Evolutionary conservation across 2,113 vertebrate genomes (phyloP), one percentile per base, ranked within the genome.

Genomic region (Cyanoramphus novaezelandiae): DNA sequence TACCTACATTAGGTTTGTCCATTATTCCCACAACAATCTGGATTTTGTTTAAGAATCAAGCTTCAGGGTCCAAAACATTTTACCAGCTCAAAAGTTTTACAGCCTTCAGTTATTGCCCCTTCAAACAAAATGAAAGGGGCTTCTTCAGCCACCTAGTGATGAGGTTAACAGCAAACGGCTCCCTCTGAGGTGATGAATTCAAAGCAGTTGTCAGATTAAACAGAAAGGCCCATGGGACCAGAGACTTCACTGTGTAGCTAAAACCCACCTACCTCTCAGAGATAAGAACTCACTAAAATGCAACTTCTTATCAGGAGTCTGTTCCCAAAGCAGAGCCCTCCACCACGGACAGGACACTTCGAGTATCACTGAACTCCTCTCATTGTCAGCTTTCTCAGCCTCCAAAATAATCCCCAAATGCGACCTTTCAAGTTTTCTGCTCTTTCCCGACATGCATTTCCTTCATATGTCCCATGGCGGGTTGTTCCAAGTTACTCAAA

Each of bases 201-300:
- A 96, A 93, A 94, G 81, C 63, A 69, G 62, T 55, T 88, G 79
- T 72, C 69, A 91, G 88, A 94, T 94, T 24, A 95, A 67, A 78
- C 77, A 82, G 76, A 71, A 82, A 87, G 75, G 53, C 81, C 70
- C 81, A 33, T 8, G 49, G 49, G 77, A 89, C 69, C 9, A 44
- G 62, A 82, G 55, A n/a, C 74, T 75, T 70, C 29, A 41, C 88
- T 57, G n/a, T 43, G 49, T n/a, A 53, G 70, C 74, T 85, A 69
- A 92, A 92, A 83, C 44, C 37, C 27, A 15, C 52, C 52, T 67
- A 93, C n/a, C 64, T 21, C 64, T 46, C 23, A 29, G 20, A 92
- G 96, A 96, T 93, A 95, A 94, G 74, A 86, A 78, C 41, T 41
- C 85, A 91, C 68, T 89, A 71, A 88, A 90, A 85, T 77, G 80